These are phyloP conservation scores for Rhodinocichla rosea DNA, from an alignment of 2,113 vertebrate genomes.

Conservation along the genomic window DNA sequence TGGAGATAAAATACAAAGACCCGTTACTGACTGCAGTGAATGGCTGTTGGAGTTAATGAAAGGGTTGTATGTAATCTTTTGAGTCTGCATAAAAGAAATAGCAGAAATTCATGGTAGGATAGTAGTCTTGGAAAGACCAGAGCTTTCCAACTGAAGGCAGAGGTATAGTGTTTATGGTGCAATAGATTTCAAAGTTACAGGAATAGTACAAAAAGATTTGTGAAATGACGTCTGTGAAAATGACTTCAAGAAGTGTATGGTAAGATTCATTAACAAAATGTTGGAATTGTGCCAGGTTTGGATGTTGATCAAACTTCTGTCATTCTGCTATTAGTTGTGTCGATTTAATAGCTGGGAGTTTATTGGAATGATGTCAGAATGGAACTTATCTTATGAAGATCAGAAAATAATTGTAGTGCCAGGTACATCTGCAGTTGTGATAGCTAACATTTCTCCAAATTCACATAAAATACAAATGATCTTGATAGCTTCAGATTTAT, in stretches of 20 bases:
- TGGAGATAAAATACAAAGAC: neutral
- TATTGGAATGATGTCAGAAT: neutral
- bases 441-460: neutral
- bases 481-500: neutral
- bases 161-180: neutral
- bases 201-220: neutral
- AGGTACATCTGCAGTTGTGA: neutral
- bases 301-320: neutral
- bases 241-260: neutral
- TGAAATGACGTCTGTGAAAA: neutral
- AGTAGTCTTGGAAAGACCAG: neutral
- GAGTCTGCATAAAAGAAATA: neutral
- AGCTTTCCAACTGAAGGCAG: neutral
- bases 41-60: neutral
- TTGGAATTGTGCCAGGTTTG: neutral
- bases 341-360: neutral
- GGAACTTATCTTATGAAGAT: neutral
- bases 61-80: neutral
- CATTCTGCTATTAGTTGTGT: neutral
- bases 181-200: neutral
- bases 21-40: neutral
- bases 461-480: neutral
- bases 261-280: neutral
- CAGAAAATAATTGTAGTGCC: neutral
- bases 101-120: neutral